These are phyloP conservation scores for Phenganax stokvisi DNA, from an alignment of 92 coral and sea anemone genomes.

Conservation along the genomic window DNA sequence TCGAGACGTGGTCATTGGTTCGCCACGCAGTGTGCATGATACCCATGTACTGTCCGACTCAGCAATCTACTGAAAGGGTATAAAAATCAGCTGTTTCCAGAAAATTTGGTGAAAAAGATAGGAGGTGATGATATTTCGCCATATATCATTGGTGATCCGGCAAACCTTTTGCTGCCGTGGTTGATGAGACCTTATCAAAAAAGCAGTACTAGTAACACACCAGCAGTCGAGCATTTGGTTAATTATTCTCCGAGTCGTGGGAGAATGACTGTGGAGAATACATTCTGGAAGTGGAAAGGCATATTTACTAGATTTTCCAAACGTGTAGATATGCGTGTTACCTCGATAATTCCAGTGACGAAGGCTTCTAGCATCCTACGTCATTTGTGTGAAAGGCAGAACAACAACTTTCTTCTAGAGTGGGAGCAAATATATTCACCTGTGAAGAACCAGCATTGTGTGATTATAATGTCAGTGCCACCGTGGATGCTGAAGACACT, in stretches of 20 bases:
- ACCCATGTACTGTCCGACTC: neutral
- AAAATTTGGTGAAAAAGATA: neutral
- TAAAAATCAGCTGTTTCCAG: neutral
- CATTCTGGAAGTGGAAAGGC: no score
- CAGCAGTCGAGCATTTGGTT: slow-evolving; percentile 29
- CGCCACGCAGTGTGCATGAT: slow-evolving; percentile 11
- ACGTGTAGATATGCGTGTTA: no score
- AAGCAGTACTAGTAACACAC: slow-evolving; percentile 23
- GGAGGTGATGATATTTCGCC: neutral
- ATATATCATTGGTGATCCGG: slow-evolving; percentile 30
- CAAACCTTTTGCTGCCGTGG: slow-evolving; percentile 54
- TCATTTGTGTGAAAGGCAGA: no score
- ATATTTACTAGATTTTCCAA: no score
- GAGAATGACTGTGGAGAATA: slow-evolving; percentile 55
- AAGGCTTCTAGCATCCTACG: no score
- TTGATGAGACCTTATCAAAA: slow-evolving; percentile 53
- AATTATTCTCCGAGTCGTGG: slow-evolving; percentile 49
- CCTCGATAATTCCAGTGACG: no score
- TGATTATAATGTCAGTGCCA: no score
- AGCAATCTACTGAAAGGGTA: neutral
- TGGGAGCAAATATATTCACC: no score
- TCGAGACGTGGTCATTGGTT: neutral
- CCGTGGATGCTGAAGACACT: no score
- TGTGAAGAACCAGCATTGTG: no score
- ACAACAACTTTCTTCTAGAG: no score